Evolutionary conservation across 2,888 invertebrate genomes (phyloP).

Genomic region (Teinopalpus imperialis): DNA sequence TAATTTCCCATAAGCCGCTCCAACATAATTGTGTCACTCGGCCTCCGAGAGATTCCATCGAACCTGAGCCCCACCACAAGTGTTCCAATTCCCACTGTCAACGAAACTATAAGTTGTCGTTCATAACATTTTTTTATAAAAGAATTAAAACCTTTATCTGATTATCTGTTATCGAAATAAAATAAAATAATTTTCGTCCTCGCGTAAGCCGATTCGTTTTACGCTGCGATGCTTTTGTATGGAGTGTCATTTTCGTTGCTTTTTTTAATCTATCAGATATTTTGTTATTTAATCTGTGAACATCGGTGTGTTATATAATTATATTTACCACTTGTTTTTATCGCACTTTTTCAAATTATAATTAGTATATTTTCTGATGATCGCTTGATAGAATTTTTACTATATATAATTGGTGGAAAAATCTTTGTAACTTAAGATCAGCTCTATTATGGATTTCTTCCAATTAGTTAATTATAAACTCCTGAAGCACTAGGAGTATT

Average conservation of each 20-base stretch:
- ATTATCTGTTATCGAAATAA: conserved; percentile 65
- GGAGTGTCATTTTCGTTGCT: conserved; percentile 36
- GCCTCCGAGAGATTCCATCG: conserved; percentile 30
- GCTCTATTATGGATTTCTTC: too few species aligned
- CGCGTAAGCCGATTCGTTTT: conserved; percentile 71
- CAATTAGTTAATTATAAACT: too few species aligned
- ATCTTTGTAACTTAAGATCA: too few species aligned
- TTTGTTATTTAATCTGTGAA: conserved; percentile 5
- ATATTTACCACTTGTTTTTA: too few species aligned
- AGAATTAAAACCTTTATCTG: conserved; percentile 77
- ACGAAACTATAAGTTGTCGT: conserved; percentile 29
- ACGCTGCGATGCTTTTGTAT: conserved; percentile 52
- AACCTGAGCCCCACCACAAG: conserved; percentile 44
- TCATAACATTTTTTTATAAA: conserved; percentile 52
- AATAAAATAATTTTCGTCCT: conserved; percentile 59
- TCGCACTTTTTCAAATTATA: too few species aligned
- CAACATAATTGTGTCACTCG: conserved; percentile 27
- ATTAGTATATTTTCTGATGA: too few species aligned
- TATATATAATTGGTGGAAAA: too few species aligned
- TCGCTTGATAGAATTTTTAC: too few species aligned
- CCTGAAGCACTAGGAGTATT: too few species aligned
- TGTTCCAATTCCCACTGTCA: conserved; percentile 59
- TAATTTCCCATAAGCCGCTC: neutral
- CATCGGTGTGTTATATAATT: neutral
- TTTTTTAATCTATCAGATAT: conserved; percentile 19